Base-by-base conservation (phyloP, 2,888 invertebrate species). In the Platycheirus rosarum region DNA sequence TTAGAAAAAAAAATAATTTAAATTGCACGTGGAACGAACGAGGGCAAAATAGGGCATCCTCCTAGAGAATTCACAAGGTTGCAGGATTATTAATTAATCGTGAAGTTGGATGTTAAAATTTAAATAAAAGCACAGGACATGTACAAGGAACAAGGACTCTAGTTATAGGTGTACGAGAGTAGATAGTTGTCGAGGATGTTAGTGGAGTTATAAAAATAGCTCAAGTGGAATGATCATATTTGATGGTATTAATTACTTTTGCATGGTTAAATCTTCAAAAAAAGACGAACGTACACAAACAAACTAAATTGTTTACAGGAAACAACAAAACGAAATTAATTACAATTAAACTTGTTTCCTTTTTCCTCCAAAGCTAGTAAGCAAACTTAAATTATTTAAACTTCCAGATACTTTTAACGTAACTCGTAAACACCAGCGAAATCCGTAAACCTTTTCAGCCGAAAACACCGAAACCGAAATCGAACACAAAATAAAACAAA, bases 181-280 rank as follows among this genome's bases (percentile, higher is more conserved):
- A 42, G 65, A 37, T 51, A 48, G 48, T 48, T 23, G 29, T 32
- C 11, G 46, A 66, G 40, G 57, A 74, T 35, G 18, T 49, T 63
- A 69, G 53, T 57, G 42, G 23, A 60, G 46, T 20, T 68, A 18
- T 70, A 82, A 71, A 77, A 82, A 82, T 73, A 82, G 73, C 77
- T 82, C 82, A 82, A 73, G 68, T 73, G 49, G 49, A 68, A 76
- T 14, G 20, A 57, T 55, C 55, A 66, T 37, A 71, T 49, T 77
- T 71, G 66, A 37, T 63, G 66, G 42, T 63, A 73, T 60, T 66
- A 46, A 73, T 77, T 82, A 57, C 68, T 68, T 57, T 77, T 51
- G 62, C 57, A 68, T 63, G 49, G 55, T 26, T 82, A 55, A 55
- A 62, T 70, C 44, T 63, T 14, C 26, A 49, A 9, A 70, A 42